These are phyloP conservation scores for Columba guinea DNA, from an alignment of 2,797 vertebrate genomes.

Conservation along the genomic window DNA sequence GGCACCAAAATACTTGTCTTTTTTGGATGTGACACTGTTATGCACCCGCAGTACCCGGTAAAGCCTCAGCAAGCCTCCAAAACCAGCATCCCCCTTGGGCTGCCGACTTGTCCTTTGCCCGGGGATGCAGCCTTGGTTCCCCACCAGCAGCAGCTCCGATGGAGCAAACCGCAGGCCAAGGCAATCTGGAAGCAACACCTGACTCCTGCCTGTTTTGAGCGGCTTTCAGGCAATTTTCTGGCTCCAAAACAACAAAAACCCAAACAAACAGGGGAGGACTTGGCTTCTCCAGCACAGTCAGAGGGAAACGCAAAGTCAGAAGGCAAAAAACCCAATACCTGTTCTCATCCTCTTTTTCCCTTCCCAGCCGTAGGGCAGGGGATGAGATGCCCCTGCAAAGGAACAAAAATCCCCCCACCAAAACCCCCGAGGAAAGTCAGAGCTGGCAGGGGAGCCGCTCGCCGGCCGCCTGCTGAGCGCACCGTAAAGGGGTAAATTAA, in stretches of 20 bases:
- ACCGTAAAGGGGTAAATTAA: slow-evolving; percentile 70
- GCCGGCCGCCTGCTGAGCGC: background rate
- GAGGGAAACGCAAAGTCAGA: background rate
- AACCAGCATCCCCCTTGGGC: background rate
- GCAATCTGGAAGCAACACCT: slow-evolving; percentile 27
- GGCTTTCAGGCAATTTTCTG: slow-evolving; percentile 9
- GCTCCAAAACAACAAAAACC: background rate
- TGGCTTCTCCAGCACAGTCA: background rate
- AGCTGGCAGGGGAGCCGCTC: background rate
- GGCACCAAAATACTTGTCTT: rapidly evolving
- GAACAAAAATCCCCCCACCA: background rate
- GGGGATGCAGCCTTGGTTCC: background rate
- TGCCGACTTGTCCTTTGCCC: background rate
- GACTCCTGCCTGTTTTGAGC: background rate
- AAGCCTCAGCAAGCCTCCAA: background rate
- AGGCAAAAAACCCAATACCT: rapidly evolving
- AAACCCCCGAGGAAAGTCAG: background rate
- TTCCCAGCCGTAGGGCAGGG: background rate
- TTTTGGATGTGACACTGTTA: background rate
- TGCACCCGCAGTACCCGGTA: rapidly evolving
- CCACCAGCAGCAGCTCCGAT: rapidly evolving
- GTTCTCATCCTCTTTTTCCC: background rate
- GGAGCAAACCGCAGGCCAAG: background rate
- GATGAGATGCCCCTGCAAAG: background rate
- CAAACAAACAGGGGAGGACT: background rate